Evolutionary conservation across 2,113 vertebrate genomes (phyloP), one percentile per base, ranked within the genome.

Genomic region (Psittacula cyanocephala): DNA sequence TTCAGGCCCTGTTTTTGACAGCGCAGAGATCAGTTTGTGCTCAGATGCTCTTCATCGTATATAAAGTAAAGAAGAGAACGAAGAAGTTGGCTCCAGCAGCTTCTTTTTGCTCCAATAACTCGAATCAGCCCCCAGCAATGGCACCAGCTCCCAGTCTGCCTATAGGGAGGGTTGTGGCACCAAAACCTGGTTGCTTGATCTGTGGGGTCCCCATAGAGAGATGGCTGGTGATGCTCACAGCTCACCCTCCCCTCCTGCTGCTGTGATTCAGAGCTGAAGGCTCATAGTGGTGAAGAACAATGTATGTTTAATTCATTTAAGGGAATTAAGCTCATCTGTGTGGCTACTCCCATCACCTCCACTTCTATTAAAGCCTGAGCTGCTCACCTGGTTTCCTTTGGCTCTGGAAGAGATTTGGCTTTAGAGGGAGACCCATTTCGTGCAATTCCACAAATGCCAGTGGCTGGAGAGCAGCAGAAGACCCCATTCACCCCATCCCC

Each of bases 261-360:
- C 53, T 10, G 31, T 1, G 1, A n/a, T 47, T 71, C 16, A 57
- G 46, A 2, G 68, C 82, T 88, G 33, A 0, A 0, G 83, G 55
- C 52, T 87, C 37, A 0, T 2, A 0, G 50, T 43, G 52, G 50
- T 24, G 83, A 91, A 76, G n/a, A 88, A 33, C 37, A 25, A 86
- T 64, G 89, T 35, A 43, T 86, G 94, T 95, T 93, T 93, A 92
- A 96, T 95, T 96, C 0, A 0, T 93, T 95, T 89, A 91, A 84
- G 77, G 72, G 94, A 96, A 95, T 96, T 93, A 95, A 89, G 81
- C 91, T 95, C 52, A 3, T 92, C 88, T 93, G 43, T 65, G 65
- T 46, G 43, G 71, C 86, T 86, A 5, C 35, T 86, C 80, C 53
- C 69, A 63, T 2, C 1, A 6, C 62, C 69, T 89, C 77, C 65